These are phyloP conservation scores for Leucopsar rothschildi DNA, from an alignment of 2,113 vertebrate species.

Conservation along the genomic window DNA sequence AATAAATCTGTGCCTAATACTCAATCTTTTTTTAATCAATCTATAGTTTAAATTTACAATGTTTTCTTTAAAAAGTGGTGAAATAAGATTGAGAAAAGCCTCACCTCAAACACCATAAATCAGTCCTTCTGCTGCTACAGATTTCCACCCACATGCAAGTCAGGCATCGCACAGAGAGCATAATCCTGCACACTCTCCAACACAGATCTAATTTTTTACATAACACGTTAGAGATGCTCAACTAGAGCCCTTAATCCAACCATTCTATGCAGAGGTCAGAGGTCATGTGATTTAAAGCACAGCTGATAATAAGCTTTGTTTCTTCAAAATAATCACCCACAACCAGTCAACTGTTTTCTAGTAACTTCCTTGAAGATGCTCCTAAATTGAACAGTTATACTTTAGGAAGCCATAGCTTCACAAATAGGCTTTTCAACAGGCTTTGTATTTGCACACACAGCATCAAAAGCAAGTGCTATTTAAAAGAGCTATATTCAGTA, in stretches of 20 bases:
- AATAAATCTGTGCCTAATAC: neutral
- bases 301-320: neutral
- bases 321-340: neutral
- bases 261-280: neutral
- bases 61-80: neutral
- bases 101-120: neutral
- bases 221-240: neutral
- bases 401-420: neutral
- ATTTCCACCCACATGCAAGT: neutral
- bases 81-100: neutral
- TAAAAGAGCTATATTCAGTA: neutral
- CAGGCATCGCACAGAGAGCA: neutral
- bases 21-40: neutral
- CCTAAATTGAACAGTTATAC: neutral
- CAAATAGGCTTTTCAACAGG: neutral
- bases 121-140: neutral
- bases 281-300: neutral
- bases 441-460: neutral
- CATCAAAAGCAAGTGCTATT: neutral
- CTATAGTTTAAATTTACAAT: neutral
- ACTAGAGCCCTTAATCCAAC: constrained; percentile 23
- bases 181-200: neutral
- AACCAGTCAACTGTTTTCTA: neutral
- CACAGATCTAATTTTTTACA: neutral
- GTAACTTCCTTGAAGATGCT: neutral